phyloP scores from a whole-genome alignment of 2,888 invertebrate genomes.

The Drosophila mettleri region DNA sequence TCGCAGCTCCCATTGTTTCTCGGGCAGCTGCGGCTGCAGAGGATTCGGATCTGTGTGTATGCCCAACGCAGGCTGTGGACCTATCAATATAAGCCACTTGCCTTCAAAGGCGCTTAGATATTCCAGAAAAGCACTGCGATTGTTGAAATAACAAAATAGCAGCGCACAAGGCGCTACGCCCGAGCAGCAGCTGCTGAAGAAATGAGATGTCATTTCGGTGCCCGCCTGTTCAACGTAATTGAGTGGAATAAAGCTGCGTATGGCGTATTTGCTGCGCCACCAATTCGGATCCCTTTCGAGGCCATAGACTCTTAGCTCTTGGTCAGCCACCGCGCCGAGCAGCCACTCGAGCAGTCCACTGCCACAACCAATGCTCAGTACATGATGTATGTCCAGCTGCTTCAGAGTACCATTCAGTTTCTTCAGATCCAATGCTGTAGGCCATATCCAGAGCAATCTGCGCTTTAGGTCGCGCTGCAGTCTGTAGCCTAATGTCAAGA shows the following conservation, averaged over 20 bases:
- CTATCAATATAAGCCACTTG: constrained; percentile 89
- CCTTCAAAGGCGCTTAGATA: constrained; percentile 89
- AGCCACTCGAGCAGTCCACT: constrained; percentile 94
- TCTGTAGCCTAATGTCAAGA: constrained; percentile 78
- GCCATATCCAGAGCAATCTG: constrained; percentile 91
- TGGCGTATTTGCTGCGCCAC: constrained; percentile 92
- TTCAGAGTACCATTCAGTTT: constrained; percentile 86
- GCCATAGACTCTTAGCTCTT: constrained; percentile 85
- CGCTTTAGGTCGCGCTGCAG: constrained; percentile 83
- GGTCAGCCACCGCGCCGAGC: constrained; percentile 86
- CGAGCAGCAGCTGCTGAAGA: constrained; percentile 85
- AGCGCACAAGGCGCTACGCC: constrained; percentile 85
- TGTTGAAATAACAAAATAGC: constrained; percentile 93
- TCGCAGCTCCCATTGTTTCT: constrained; percentile 86
- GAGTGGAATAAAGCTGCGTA: constrained; percentile 89
- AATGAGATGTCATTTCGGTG: constrained; percentile 49
- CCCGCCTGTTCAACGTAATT: constrained; percentile 85
- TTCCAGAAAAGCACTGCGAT: constrained; percentile 88
- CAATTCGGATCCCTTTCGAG: constrained; percentile 92
- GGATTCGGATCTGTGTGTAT: constrained; percentile 91
- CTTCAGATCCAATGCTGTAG: constrained; percentile 88
- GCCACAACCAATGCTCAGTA: constrained; percentile 92
- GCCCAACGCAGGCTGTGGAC: constrained; percentile 88
- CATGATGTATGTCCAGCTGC: constrained; percentile 85
- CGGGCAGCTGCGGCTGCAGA: constrained; percentile 86